Evolutionary conservation across 2,113 vertebrate species (phyloP), one percentile per base, ranked within the genome.

Genomic region (Ondatra zibethicus): DNA sequence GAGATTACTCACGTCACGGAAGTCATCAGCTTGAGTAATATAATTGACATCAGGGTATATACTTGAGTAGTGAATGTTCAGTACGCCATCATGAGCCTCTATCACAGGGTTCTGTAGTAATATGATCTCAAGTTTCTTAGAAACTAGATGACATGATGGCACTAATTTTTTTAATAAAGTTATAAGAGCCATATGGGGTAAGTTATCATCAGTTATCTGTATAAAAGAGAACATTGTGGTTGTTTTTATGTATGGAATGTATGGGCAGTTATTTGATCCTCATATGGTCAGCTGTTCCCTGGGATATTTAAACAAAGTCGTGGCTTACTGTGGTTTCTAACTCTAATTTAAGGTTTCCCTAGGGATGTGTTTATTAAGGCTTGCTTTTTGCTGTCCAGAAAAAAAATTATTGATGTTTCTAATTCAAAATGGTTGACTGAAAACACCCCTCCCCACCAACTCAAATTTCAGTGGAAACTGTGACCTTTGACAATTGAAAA

Each of bases 1-100:
- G 92, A 80, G 91, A 93, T 98, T 98, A 97, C 0, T 21, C 91
- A 86, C 84, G 45, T 84, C 82, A 95, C 42, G 93, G 97, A 98
- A 94, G 92, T 96, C 97, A 96, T 96, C 97, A 89, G 78, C 95
- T 97, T 2, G 88, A 1, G 94, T 97, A 97, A 94, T 96, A 33
- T 47, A 90, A 89, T 89, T 98, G 93, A 96, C 91, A 95, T 97
- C 75, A 97, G 82, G 29, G 21, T 92, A 29, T 96, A 55, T 94
- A 47, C 96, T 96, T 85, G 14, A 88, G 58, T 55, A 77, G 29
- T 88, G n/a, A 92, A 78, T 94, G 82, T 90, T 92, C n/a, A 94
- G 4, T 97, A 61, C 95, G 84, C 78, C 39, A 66, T 97, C 88
- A 94, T 93, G 88, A 92, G 11, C 66, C 36, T 96, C 86, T 96